Evolutionary conservation across 1,140 invertebrate species (phyloP).

Genomic region (Diorhabda sublineata): DNA sequence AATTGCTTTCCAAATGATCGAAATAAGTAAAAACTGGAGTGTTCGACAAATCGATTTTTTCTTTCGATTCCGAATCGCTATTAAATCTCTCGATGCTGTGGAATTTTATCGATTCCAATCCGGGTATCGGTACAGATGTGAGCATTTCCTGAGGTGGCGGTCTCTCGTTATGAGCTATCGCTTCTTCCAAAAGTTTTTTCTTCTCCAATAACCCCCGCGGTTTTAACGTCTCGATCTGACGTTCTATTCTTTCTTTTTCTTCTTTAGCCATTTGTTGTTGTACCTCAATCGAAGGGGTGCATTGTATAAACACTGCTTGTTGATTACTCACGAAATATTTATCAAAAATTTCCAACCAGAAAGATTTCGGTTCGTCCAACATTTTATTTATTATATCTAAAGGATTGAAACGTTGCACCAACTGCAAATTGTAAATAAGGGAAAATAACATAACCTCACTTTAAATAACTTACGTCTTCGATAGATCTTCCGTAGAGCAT

Average conservation of each 20-base stretch:
- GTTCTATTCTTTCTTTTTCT: slow-evolving; percentile 63
- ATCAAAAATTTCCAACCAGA: slow-evolving; percentile 69
- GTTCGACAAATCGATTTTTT: slow-evolving; percentile 58
- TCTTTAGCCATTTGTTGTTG: slow-evolving; percentile 55
- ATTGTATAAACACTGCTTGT: slow-evolving; percentile 52
- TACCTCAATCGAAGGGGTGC: slow-evolving; percentile 56
- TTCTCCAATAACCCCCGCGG: slow-evolving; percentile 64
- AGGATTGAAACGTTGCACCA: slow-evolving; percentile 69
- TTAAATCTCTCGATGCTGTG: slow-evolving; percentile 61
- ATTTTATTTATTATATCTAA: slow-evolving; percentile 61
- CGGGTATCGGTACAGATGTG: slow-evolving; percentile 65
- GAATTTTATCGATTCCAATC: slow-evolving; percentile 63
- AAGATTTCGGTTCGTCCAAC: slow-evolving; percentile 58
- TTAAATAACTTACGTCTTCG: slow-evolving; percentile 60
- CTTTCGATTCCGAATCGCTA: slow-evolving; percentile 52
- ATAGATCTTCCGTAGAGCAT: slow-evolving; percentile 73
- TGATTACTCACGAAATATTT: slow-evolving; percentile 63
- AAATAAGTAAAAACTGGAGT: slow-evolving; percentile 73
- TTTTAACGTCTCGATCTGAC: slow-evolving; percentile 62
- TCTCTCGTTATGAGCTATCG: slow-evolving; percentile 74
- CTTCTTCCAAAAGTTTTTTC: slow-evolving; percentile 58
- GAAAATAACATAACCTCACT: too few species aligned
- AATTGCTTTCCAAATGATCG: slow-evolving; percentile 77
- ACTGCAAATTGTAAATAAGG: slow-evolving; percentile 49
- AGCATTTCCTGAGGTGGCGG: slow-evolving; percentile 64